Evolutionary conservation across 2,797 vertebrate genomes (phyloP).

Genomic region (Labroides dimidiatus): DNA sequence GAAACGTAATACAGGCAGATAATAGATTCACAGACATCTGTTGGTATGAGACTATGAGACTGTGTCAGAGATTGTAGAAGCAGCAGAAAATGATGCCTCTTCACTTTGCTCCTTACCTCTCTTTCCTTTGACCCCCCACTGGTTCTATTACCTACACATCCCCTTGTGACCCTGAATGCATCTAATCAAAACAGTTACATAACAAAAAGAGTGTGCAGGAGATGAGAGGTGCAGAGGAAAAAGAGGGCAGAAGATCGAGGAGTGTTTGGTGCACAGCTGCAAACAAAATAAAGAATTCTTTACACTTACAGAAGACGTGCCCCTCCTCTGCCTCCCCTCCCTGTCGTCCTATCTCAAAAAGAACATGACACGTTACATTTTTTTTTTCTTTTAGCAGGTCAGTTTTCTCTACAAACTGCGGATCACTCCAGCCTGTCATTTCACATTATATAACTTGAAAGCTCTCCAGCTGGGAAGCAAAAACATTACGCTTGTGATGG

Average conservation of each 20-base stretch:
- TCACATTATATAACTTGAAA: constrained; percentile 74
- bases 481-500: constrained; percentile 59
- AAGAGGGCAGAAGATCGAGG: constrained; percentile 36
- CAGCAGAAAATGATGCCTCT: constrained; percentile 52
- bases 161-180: constrained; percentile 58
- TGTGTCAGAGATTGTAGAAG: constrained; percentile 47
- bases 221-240: constrained; percentile 36
- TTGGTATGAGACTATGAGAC: constrained; percentile 32
- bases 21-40: constrained; percentile 2
- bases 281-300: constrained; percentile 45
- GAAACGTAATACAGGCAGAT: constrained; percentile 6
- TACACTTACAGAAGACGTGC: constrained; percentile 5
- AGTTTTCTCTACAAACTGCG: constrained; percentile 59
- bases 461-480: constrained; percentile 59
- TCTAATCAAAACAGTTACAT: constrained; percentile 64
- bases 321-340: constrained; percentile 18
- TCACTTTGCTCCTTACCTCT: constrained; percentile 53
- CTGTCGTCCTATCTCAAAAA: constrained; percentile 42
- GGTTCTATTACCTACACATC: constrained; percentile 68
- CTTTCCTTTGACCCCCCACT: constrained; percentile 69
- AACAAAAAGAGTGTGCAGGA: constrained; percentile 56
- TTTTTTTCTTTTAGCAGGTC: constrained; percentile 45
- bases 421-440: constrained; percentile 71
- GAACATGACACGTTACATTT: constrained; percentile 62
- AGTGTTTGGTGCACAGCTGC: constrained; percentile 44